Evolutionary conservation across 2,113 vertebrate genomes (phyloP).

Genomic region (Lepisosteus oculatus): DNA sequence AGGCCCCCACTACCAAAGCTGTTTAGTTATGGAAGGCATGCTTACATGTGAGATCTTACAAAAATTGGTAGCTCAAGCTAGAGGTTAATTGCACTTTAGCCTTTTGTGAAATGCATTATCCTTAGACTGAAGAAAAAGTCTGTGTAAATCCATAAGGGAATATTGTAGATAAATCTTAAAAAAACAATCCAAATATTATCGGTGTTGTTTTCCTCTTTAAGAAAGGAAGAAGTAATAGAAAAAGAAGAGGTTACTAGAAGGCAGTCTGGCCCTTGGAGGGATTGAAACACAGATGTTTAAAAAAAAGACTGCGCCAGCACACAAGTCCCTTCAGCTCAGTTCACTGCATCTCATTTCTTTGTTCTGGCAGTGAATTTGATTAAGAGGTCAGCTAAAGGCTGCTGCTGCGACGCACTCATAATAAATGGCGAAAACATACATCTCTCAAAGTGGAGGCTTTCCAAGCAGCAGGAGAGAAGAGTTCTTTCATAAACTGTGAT

Average conservation of each 20-base stretch:
- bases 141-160: too few species aligned
- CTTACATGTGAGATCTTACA: too few species aligned
- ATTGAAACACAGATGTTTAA: constrained; percentile 60
- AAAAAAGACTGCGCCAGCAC: constrained; percentile 55
- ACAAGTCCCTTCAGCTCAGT: constrained; percentile 11
- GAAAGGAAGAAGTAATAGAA: background rate
- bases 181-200: background rate
- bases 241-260: constrained; percentile 47
- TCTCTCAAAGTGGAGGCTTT: constrained; percentile 51
- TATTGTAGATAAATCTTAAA: too few species aligned
- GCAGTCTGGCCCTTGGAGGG: constrained; percentile 57
- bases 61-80: too few species aligned
- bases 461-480: constrained; percentile 31
- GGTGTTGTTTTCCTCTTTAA: background rate
- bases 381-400: constrained; percentile 71
- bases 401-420: constrained; percentile 38
- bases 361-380: constrained; percentile 57
- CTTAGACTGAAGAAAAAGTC: too few species aligned
- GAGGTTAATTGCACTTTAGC: too few species aligned
- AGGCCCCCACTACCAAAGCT: too few species aligned
- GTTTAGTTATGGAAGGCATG: too few species aligned
- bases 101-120: too few species aligned
- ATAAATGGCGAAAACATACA: constrained; percentile 51
- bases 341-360: constrained; percentile 41
- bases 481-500: constrained; percentile 39